These are phyloP conservation scores for Toxotes lorentzi DNA, from an alignment of 2,797 vertebrate species.

Conservation along the genomic window DNA sequence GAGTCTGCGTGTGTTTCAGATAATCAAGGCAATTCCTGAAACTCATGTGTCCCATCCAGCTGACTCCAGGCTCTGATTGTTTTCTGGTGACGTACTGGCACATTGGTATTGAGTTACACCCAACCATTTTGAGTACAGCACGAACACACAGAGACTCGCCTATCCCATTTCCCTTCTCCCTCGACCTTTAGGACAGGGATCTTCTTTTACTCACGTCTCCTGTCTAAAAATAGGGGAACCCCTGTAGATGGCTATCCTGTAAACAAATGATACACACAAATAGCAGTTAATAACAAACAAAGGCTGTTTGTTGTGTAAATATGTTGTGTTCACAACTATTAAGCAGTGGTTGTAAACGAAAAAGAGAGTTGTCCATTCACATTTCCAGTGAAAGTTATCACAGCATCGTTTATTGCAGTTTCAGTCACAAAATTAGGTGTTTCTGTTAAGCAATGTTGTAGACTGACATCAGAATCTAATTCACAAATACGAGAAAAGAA, in stretches of 20 bases:
- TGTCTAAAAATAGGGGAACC: conserved; percentile 70
- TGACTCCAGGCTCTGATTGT: conserved; percentile 42
- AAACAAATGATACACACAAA: conserved; percentile 27
- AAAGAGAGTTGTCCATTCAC: neutral
- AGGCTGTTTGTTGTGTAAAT: neutral
- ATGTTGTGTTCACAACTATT: neutral
- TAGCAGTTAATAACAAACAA: conserved; percentile 16
- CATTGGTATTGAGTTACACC: conserved; percentile 64
- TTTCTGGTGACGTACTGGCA: conserved; percentile 37
- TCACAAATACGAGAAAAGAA: neutral
- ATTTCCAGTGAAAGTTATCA: neutral
- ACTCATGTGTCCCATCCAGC: conserved; percentile 32
- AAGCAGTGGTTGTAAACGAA: neutral
- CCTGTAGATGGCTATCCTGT: neutral
- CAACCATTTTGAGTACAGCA: conserved; percentile 49
- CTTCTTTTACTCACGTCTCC: conserved; percentile 31
- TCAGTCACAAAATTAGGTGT: neutral
- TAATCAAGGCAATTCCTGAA: conserved; percentile 25
- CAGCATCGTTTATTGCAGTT: neutral
- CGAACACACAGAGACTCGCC: conserved; percentile 8
- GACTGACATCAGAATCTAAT: neutral
- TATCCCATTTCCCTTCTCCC: conserved; percentile 7
- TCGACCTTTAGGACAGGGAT: conserved; percentile 46
- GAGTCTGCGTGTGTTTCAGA: conserved; percentile 2
- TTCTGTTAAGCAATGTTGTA: neutral